Base-by-base conservation (phyloP, 2,888 invertebrate species). In the Eustalomyia histrio region DNA sequence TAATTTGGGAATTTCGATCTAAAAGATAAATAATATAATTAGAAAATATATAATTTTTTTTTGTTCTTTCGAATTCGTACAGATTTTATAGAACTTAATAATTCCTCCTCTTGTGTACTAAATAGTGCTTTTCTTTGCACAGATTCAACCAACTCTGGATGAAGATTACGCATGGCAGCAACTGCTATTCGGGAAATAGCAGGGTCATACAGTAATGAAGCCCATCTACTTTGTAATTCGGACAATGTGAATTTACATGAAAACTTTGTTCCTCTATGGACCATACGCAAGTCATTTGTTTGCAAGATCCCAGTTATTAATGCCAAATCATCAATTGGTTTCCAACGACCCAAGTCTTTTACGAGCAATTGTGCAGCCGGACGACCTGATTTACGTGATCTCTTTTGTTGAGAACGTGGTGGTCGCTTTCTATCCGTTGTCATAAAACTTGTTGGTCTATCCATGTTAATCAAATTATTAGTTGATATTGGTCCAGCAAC, bases 201-300 rank as follows among this genome's bases (percentile, higher is more conserved):
- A n/a, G 97, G 96, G 91, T 99, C 98, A 90, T 99, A 99, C 21
- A 99, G 92, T 72, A 99, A 90, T 0, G 97, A 96, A 90, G 97
- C 98, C 99, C 99, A 99, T 64, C 99, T 93, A 72, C 97, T 96
- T 87, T 98, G 97, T 68, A 99, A 93, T 89, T 99, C 99, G 87
- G 96, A 95, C 24, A 97, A 92, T 0, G 97, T 97, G 89, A 98
- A 99, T 76, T 97, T 95, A 87, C 98, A 98, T 0, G 99, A 97
- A 91, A 99, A 99, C 88, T 97, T 98, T 0, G 97, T 95, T 6
- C 97, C 97, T 82, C 97, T 93, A 89, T 98, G 97, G 0, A 99
- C 95, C 87, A 94, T 94, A 53, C 94, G 92, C 75, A 96, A 90
- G 87, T 96, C 96, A 90, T 95, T 96, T 12, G 95, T 95, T 92